Conservation (phyloP, 92 coral and sea anemone species). For the Porites cylindrica region DNA sequence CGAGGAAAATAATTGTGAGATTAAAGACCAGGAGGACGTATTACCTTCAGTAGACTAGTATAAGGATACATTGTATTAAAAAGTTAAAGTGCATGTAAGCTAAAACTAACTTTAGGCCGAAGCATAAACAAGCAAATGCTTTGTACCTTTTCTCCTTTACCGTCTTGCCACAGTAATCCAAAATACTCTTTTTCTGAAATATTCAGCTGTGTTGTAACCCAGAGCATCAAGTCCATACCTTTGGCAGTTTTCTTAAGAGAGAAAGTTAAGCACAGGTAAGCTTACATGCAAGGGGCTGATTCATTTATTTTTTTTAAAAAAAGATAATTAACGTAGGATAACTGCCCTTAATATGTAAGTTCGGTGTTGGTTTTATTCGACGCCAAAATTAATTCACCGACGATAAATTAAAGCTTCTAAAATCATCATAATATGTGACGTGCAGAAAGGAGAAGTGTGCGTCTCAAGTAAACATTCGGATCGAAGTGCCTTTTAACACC, state of each 20-base stretch:
- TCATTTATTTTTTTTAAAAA: too few relatives aligned
- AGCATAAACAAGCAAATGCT: too few relatives aligned
- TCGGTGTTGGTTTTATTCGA: too few relatives aligned
- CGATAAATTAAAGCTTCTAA: too few relatives aligned
- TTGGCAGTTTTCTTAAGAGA: slow-evolving; percentile 93
- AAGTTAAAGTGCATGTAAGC: too few relatives aligned
- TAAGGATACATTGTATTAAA: neutral
- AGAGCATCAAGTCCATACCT: slow-evolving; percentile 87
- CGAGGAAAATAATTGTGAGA: neutral
- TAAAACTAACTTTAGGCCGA: too few relatives aligned
- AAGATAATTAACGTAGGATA: too few relatives aligned
- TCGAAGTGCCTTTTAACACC: neutral
- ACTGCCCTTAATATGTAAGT: too few relatives aligned
- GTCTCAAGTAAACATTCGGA: neutral
- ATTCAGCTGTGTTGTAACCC: slow-evolving; percentile 87
- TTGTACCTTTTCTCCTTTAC: slow-evolving; percentile 88
- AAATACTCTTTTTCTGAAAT: slow-evolving; percentile 94
- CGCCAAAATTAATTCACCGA: too few relatives aligned
- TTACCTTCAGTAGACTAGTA: neutral
- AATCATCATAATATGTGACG: too few relatives aligned
- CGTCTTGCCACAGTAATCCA: slow-evolving; percentile 88
- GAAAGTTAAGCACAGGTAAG: neutral
- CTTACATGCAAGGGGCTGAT: too few relatives aligned
- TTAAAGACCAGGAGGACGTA: neutral
- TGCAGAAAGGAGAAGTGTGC: neutral